Base-by-base conservation (phyloP, 2,113 vertebrate genomes). In the Aptenodytes forsteri region DNA sequence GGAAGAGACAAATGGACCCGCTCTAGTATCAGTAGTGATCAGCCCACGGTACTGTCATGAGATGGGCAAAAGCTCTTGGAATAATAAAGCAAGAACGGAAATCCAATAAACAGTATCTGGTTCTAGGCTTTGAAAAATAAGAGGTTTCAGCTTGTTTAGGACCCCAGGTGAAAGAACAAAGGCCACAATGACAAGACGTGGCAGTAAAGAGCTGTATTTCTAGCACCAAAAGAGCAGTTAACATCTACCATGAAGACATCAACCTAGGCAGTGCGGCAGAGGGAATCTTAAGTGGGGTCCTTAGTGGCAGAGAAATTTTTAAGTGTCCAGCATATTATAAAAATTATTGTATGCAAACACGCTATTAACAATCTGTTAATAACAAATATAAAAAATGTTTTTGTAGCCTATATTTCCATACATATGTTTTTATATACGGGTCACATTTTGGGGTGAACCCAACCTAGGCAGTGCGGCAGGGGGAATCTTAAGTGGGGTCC, bases 391-490 rank as follows among this genome's bases (percentile, higher is more conserved):
- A 27, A 52, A 73, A 62, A 38, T 11, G 8, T 1, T 13, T 69
- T 50, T 83, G 18, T 36, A 67, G 42, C 11, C 25, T 83, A 0
- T 50, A 16, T 34, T 83, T 83, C 34, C 58, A 87, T 27, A 36
- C 0, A 1, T 5, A 40, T 6, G 5, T 38, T 54, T 90, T 13
- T 20, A 62, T 6, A 66, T 2, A n/a, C 1, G 7, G 3, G 3
- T 69, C 8, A 4, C 54, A 20, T 36, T 52, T 77, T n/a, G n/a
- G n/a, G n/a, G n/a, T n/a, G n/a, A n/a, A n/a, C n/a, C 9, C 7
- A 26, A 50, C 6, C 7, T 2, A 38, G 47, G 19, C 50, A 83
- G 47, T 3, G 19, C 0, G 2, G 11, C n/a, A 52, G 16, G 2
- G 7, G 15, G 3, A 86, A 72, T 47, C 29, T 16, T 6, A 38